phyloP scores from a whole-genome alignment of 2,888 invertebrate genomes.

The Hermodice carunculata region DNA sequence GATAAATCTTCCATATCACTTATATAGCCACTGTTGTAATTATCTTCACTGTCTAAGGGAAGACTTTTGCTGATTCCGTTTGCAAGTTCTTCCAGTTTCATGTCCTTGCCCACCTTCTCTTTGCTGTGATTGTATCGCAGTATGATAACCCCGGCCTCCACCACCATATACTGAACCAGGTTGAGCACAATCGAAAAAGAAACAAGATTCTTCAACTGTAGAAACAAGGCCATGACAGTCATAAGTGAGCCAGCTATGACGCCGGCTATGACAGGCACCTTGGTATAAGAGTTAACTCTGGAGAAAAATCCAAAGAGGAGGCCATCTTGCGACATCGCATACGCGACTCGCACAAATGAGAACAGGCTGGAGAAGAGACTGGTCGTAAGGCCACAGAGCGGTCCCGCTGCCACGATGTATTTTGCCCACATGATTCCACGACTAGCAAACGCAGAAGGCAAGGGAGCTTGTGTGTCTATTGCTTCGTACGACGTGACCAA shows the following conservation, averaged over 20 bases:
- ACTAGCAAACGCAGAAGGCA: conserved; percentile 60
- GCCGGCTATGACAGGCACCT: conserved; percentile 24
- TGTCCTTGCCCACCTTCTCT: background rate
- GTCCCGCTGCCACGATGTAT: conserved; percentile 63
- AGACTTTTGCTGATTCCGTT: background rate
- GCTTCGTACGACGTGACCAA: conserved; percentile 44
- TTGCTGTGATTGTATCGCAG: conserved; percentile 26
- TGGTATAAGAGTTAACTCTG: conserved; percentile 11
- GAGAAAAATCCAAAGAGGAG: conserved; percentile 24
- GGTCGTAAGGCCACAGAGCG: conserved; percentile 64
- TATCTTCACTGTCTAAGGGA: too few relatives aligned
- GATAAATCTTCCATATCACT: background rate
- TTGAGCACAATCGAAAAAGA: conserved; percentile 25
- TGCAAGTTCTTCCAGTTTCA: background rate
- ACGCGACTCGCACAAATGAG: conserved; percentile 17
- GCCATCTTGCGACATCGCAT: conserved; percentile 39
- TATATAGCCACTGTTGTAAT: too few relatives aligned
- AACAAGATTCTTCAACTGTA: conserved; percentile 29
- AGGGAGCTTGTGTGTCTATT: conserved; percentile 59
- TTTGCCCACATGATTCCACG: conserved; percentile 61
- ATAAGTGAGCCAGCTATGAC: conserved; percentile 16
- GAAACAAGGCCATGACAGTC: conserved; percentile 20
- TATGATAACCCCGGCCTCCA: conserved; percentile 31
- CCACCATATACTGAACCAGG: conserved; percentile 29
- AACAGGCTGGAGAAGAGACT: conserved; percentile 37